Conservation (phyloP, 2,888 invertebrate species). For the Synanthedon andrenaeformis region DNA sequence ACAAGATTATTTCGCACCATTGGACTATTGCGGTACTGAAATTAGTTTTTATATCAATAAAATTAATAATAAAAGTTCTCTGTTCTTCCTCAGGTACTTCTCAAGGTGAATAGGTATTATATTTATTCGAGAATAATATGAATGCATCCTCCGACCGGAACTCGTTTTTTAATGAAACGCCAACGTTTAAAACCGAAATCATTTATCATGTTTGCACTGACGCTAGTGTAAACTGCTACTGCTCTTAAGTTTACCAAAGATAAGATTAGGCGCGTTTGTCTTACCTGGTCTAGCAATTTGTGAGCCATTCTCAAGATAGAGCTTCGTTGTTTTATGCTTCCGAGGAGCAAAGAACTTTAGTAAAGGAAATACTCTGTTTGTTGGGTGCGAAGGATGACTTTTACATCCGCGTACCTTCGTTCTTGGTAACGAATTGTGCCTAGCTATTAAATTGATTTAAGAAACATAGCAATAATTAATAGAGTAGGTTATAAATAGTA, state of each 20-base stretch:
- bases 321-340: slow-evolving; percentile 54
- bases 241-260: slow-evolving; percentile 64
- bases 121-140: slow-evolving; percentile 50
- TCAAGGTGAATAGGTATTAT: slow-evolving; percentile 69
- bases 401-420: background rate
- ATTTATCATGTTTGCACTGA: slow-evolving; percentile 68
- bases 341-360: slow-evolving; percentile 24
- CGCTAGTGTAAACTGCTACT: slow-evolving; percentile 68
- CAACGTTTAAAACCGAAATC: slow-evolving; percentile 62
- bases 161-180: slow-evolving; percentile 58
- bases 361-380: slow-evolving; percentile 32
- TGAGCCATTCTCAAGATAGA: slow-evolving; percentile 58
- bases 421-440: too few relatives aligned
- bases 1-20: background rate
- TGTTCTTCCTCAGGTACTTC: slow-evolving; percentile 70
- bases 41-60: slow-evolving; percentile 2
- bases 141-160: slow-evolving; percentile 60
- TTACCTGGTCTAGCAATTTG: slow-evolving; percentile 62
- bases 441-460: too few relatives aligned
- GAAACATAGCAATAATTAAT: too few relatives aligned
- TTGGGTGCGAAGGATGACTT: slow-evolving; percentile 5
- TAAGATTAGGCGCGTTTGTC: slow-evolving; percentile 65
- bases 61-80: slow-evolving; percentile 53
- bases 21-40: background rate
- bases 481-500: too few relatives aligned